Evolutionary conservation across 1,140 invertebrate genomes (phyloP).

Genomic region (Drosophila insularis): DNA sequence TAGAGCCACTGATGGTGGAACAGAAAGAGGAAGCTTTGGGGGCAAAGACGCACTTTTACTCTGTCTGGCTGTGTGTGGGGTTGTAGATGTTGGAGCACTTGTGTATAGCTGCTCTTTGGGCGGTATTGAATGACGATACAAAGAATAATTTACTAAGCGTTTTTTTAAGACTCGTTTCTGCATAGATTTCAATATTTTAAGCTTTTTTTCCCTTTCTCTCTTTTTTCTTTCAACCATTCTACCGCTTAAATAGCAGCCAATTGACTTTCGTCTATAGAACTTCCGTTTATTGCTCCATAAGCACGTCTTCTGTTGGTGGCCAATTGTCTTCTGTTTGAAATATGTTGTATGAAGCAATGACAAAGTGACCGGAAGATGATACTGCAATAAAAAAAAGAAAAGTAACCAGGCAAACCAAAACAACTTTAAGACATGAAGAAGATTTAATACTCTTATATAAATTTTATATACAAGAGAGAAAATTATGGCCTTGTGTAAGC

Average conservation of each 20-base stretch:
- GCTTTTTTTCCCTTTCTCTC: background rate
- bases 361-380: conserved; percentile 81
- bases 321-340: conserved; percentile 77
- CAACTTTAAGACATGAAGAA: background rate
- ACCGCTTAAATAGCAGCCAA: conserved; percentile 18
- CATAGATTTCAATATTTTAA: conserved; percentile 12
- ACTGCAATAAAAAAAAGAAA: conserved; percentile 75
- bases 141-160: conserved; percentile 4
- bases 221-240: background rate
- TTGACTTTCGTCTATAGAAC: conserved; percentile 63
- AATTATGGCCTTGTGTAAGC: too few relatives aligned
- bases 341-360: conserved; percentile 74
- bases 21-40: background rate
- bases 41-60: conserved; percentile 1
- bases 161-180: conserved; percentile 1
- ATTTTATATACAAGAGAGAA: background rate
- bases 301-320: conserved; percentile 34
- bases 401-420: background rate
- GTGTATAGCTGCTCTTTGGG: background rate
- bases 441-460: background rate
- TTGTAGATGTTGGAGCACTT: background rate
- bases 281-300: conserved; percentile 47
- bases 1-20: background rate
- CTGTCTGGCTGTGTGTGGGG: background rate
- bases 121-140: background rate